These are phyloP conservation scores for Crocidura indochinensis DNA, from an alignment of 2,797 vertebrate species.

Conservation along the genomic window DNA sequence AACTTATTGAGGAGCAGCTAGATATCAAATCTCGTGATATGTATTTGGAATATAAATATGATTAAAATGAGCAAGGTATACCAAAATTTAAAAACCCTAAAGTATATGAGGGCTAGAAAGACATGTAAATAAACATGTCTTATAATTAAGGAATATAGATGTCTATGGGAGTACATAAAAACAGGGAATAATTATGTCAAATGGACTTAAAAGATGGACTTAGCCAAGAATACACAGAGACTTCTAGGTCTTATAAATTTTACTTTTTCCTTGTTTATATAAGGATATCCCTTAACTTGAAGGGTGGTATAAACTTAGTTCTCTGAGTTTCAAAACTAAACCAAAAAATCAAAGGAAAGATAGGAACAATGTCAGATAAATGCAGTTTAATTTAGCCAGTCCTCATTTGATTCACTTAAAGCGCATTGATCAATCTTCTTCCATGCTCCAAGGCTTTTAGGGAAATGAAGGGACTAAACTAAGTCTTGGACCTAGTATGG, in stretches of 20 bases:
- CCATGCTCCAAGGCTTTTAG: no score
- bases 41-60: not conserved
- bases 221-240: not conserved
- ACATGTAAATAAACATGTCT: not conserved
- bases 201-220: not conserved
- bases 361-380: not conserved
- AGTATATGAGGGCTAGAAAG: not conserved
- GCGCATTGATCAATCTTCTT: no score
- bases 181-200: not conserved
- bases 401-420: no score
- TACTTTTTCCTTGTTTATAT: constrained; percentile 40
- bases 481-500: not conserved
- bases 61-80: not conserved
- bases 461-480: no score
- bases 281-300: not conserved
- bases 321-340: constrained; percentile 40
- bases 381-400: no score
- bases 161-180: not conserved
- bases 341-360: constrained; percentile 15
- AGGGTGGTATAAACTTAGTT: not conserved
- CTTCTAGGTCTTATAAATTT: not conserved
- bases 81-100: not conserved
- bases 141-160: not conserved
- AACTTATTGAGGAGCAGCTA: not conserved
- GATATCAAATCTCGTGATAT: not conserved